Conservation (phyloP, 2,113 vertebrate species). For the Rhynchomys soricoides region DNA sequence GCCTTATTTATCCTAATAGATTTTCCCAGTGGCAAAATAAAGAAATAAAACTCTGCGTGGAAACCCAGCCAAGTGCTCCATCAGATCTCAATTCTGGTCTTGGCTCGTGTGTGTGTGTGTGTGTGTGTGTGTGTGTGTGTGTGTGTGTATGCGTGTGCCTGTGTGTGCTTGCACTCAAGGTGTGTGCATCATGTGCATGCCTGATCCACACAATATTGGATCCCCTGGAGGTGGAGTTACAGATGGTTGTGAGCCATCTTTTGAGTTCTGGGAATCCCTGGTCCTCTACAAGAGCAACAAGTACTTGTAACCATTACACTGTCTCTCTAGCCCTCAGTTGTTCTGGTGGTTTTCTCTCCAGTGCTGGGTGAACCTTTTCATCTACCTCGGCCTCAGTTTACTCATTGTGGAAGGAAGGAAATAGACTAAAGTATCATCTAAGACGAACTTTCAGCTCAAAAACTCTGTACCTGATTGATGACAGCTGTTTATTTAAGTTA, state of each 20-base stretch:
- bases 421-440: neutral
- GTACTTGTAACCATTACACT: neutral
- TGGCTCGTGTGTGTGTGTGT: neutral
- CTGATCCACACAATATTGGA: neutral
- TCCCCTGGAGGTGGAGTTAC: neutral
- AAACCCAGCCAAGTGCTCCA: neutral
- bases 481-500: neutral
- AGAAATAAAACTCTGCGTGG: neutral
- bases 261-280: neutral
- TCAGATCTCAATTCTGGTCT: neutral
- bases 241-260: neutral
- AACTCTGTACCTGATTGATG: neutral
- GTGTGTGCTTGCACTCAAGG: too few relatives aligned
- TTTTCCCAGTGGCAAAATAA: slow-evolving; percentile 58
- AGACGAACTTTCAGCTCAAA: neutral
- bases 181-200: neutral
- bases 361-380: neutral
- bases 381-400: neutral
- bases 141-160: too few relatives aligned
- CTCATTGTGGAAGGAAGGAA: neutral
- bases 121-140: neutral
- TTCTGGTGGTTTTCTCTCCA: neutral
- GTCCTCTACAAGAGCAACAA: neutral
- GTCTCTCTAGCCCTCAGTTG: neutral
- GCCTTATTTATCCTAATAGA: slow-evolving; percentile 48